A percentile compares a stretch with the other conserved stretches of the same genome.
Evolutionary conservation across 2,888 invertebrate species (phyloP).

Genomic region (Drosophila paranaensis): DNA sequence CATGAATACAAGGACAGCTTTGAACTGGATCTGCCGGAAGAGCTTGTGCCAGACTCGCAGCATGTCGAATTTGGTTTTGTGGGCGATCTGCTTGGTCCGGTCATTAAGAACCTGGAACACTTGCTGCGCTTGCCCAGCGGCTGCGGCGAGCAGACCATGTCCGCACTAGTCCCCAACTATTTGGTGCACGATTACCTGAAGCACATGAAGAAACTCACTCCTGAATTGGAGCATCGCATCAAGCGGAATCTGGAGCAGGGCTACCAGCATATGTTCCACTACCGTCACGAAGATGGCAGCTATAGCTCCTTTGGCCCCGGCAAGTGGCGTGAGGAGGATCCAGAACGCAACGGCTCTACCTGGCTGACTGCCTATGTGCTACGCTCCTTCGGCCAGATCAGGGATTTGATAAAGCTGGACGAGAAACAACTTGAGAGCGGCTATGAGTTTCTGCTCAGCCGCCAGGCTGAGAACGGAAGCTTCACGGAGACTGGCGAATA

Average conservation of each 20-base stretch:
- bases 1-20: conserved; percentile 87
- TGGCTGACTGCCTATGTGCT: conserved; percentile 94
- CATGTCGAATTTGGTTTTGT: conserved; percentile 87
- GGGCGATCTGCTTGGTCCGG: conserved; percentile 85
- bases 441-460: conserved; percentile 89
- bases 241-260: conserved; percentile 89
- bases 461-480: conserved; percentile 90
- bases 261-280: conserved; percentile 96
- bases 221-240: conserved; percentile 87
- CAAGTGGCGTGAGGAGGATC: conserved; percentile 85
- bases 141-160: conserved; percentile 91
- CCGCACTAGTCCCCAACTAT: conserved; percentile 89
- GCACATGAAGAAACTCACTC: conserved; percentile 87
- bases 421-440: conserved; percentile 88
- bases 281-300: conserved; percentile 93
- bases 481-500: conserved; percentile 92
- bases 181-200: conserved; percentile 93
- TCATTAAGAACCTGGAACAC: conserved; percentile 87
- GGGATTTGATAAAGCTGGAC: conserved; percentile 89
- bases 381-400: conserved; percentile 90
- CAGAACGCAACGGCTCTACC: conserved; percentile 87
- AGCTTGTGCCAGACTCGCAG: conserved; percentile 88
- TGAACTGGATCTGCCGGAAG: conserved; percentile 90
- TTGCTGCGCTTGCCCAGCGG: conserved; percentile 88
- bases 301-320: conserved; percentile 92